A percentile compares a stretch with the other conserved stretches of the same genome.
These are phyloP conservation scores for Lepilemur septentrionalis DNA, from an alignment of 2,797 vertebrate species.

Conservation along the genomic window DNA sequence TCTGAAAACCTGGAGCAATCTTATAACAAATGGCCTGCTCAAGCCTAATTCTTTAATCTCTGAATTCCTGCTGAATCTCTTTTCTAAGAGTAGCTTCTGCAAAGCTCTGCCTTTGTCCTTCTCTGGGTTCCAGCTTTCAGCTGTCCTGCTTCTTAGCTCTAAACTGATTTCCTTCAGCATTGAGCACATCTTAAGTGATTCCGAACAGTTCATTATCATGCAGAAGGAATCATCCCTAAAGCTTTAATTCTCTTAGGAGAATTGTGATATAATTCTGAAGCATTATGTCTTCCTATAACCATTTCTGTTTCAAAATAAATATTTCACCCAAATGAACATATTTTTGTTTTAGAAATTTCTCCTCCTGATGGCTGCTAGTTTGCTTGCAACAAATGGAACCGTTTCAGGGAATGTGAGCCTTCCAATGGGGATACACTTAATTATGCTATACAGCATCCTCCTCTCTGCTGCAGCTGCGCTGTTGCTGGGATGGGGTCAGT, in stretches of 20 bases:
- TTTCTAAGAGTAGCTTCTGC: not conserved
- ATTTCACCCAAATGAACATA: not conserved
- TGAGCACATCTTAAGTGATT: not conserved
- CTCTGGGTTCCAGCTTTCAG: not conserved
- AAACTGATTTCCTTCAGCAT: not conserved
- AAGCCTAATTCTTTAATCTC: not conserved
- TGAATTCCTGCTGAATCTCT: not conserved
- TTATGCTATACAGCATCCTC: not conserved
- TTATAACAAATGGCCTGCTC: not conserved
- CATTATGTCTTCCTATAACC: not conserved
- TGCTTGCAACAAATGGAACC: not conserved
- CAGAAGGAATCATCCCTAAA: not conserved
- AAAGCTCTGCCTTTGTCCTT: not conserved
- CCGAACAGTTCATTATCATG: not conserved
- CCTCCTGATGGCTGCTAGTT: not conserved
- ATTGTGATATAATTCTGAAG: not conserved
- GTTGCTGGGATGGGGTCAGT: not conserved
- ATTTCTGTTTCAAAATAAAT: not conserved
- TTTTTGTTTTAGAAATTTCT: not conserved
- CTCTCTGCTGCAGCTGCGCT: not conserved
- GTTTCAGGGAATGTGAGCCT: not conserved
- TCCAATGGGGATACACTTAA: not conserved
- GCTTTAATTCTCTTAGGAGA: not conserved
- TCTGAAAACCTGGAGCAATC: not conserved
- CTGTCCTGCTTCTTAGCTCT: not conserved